Evolutionary conservation across 2,888 invertebrate genomes (phyloP), one percentile per base, ranked within the genome.

Genomic region (Pyralis farinalis): DNA sequence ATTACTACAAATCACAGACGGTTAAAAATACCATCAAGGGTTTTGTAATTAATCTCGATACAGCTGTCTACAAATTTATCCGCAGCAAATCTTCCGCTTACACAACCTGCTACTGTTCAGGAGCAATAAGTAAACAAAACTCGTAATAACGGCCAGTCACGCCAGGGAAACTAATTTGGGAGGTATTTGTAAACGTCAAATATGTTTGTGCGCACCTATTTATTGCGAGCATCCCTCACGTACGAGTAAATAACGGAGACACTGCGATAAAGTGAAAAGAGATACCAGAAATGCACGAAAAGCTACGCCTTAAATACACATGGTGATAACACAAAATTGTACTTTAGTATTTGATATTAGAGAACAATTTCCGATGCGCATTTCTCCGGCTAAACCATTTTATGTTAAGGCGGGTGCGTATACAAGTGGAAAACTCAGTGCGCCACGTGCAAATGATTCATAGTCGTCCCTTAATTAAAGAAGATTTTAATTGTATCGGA

Each of bases 401-500:
- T 37, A 60, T 57, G 58, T 66, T 70, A 78, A 77, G 72, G 70
- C 65, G 64, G 57, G 63, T 72, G 66, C 64, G 76, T 77, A 73
- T 74, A 83, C 80, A 80, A 84, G 80, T 82, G 84, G 87, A 88
- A 87, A 86, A 87, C 81, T 86, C 81, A 68, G 81, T 77, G 88
- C 87, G 82, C 90, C 90, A 90, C 89, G 90, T 90, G 90, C 89
- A 79, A 88, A 89, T 90, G 89, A 90, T 90, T 86, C 81, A 90
- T 84, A 63, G 77, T 68, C 74, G 76, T 81, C 82, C 89, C 89
- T 90, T 90, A 90, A 90, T 90, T 90, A 90, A 89, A 90, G 90
- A 89, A 89, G 88, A 89, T 90, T 89, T 88, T 89, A 90, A 89
- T 89, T 89, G 88, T 88, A 88, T 88, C 85, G 87, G 86, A 86